phyloP scores from a whole-genome alignment of 1,140 invertebrate species.

The Drosophila murphyi region DNA sequence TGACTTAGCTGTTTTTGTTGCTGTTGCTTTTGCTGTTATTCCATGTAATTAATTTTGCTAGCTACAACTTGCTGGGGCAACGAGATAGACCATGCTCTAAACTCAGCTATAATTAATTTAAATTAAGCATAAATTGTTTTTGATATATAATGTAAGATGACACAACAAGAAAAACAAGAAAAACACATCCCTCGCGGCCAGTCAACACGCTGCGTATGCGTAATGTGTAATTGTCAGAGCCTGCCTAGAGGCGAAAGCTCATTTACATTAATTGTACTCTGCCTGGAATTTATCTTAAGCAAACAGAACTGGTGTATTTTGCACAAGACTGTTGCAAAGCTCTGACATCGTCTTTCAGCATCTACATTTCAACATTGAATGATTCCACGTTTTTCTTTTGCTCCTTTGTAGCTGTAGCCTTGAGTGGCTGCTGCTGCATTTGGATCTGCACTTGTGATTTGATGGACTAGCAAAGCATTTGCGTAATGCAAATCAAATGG shows the following conservation, averaged over 20 bases:
- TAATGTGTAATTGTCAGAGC: slow-evolving; percentile 27
- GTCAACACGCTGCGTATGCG: slow-evolving; percentile 35
- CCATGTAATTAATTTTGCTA: slow-evolving; percentile 71
- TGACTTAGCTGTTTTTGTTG: too few relatives aligned
- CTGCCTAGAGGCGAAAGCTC: slow-evolving; percentile 1
- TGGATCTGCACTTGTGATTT: slow-evolving; percentile 6
- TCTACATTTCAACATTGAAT: too few relatives aligned
- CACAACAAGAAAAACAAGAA: slow-evolving; percentile 1
- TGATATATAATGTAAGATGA: slow-evolving; percentile 46
- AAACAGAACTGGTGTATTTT: too few relatives aligned
- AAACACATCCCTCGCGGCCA: background rate
- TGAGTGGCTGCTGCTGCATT: slow-evolving; percentile 8
- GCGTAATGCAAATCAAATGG: slow-evolving; percentile 53
- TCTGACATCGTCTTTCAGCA: too few relatives aligned
- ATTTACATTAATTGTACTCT: slow-evolving; percentile 47
- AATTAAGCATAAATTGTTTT: slow-evolving; percentile 68
- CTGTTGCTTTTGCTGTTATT: slow-evolving; percentile 47
- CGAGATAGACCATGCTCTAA: slow-evolving; percentile 24
- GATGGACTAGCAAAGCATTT: slow-evolving; percentile 35
- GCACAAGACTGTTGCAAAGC: too few relatives aligned
- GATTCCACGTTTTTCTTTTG: background rate
- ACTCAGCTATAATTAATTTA: slow-evolving; percentile 65
- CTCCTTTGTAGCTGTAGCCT: slow-evolving; percentile 13
- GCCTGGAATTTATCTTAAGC: slow-evolving; percentile 13
- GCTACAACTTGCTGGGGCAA: slow-evolving; percentile 16